Evolutionary conservation across 2,797 vertebrate genomes (phyloP).

Genomic region (Eptatretus atami): DNA sequence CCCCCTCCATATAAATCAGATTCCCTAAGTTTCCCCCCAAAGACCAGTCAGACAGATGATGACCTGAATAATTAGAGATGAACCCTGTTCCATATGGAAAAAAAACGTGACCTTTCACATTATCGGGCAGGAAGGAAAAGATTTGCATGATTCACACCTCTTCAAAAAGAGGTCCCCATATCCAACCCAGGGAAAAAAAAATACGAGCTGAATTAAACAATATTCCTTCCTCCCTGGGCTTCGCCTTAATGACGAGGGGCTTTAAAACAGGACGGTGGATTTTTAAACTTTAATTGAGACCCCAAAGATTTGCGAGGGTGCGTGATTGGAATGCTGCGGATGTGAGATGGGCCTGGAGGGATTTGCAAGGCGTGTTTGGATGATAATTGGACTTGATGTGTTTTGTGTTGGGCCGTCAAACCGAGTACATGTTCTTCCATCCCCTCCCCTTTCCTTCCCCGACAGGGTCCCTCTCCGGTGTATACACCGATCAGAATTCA

Average conservation of each 20-base stretch:
- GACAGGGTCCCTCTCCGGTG: constrained; percentile 4
- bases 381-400: constrained; percentile 6
- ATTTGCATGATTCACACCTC: constrained; percentile 2
- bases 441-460: constrained; percentile 2
- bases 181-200: neutral
- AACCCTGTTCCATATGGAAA: constrained; percentile 4
- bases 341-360: constrained; percentile 2
- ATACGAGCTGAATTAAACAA: constrained; percentile 5
- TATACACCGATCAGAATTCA: constrained; percentile 4
- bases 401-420: constrained; percentile 5
- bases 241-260: constrained; percentile 4
- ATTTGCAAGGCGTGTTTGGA: constrained; percentile 1
- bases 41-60: constrained; percentile 5
- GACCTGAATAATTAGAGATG: constrained; percentile 5
- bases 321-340: constrained; percentile 5
- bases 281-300: constrained; percentile 6
- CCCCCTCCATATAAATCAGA: constrained; percentile 3
- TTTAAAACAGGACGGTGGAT: constrained; percentile 2
- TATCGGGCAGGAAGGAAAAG: neutral
- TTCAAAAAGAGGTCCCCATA: neutral
- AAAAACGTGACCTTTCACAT: constrained; percentile 4
- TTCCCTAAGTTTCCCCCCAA: constrained; percentile 1
- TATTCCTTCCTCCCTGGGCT: constrained; percentile 4
- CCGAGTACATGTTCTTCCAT: constrained; percentile 3
- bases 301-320: constrained; percentile 1